Conservation (phyloP, 2,113 vertebrate species). For the Gopherus evgoodei region DNA sequence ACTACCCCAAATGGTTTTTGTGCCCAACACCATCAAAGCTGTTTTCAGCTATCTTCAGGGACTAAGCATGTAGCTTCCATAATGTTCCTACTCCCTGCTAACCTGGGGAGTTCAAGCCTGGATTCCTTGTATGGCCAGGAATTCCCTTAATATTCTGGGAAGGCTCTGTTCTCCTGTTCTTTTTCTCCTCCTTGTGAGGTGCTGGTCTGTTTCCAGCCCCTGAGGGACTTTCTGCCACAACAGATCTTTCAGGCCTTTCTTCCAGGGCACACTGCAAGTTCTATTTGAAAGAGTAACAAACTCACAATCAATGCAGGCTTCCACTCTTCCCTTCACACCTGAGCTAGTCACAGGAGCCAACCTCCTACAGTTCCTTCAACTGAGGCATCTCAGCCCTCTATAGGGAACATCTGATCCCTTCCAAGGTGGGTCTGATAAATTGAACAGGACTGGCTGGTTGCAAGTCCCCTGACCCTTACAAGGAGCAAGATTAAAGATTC, state of each 20-base stretch:
- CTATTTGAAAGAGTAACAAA: too few species aligned
- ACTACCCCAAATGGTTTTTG: too few species aligned
- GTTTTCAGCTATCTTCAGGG: neutral
- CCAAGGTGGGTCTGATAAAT: neutral
- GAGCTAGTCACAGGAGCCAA: too few species aligned
- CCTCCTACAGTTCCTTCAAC: too few species aligned
- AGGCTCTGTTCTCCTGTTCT: neutral
- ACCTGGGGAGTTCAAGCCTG: neutral
- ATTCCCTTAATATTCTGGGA: neutral
- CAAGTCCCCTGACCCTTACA: neutral
- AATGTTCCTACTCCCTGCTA: neutral
- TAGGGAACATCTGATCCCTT: neutral
- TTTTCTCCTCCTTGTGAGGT: neutral
- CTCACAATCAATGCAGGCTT: too few species aligned
- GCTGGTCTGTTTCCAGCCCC: neutral
- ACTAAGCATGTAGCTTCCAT: neutral
- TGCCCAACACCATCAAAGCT: neutral
- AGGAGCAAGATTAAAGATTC: neutral
- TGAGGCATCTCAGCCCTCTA: neutral
- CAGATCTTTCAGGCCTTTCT: neutral
- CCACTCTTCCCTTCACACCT: too few species aligned
- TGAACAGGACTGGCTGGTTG: neutral
- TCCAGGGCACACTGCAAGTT: too few species aligned
- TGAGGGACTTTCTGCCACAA: neutral
- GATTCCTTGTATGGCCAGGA: neutral